Conservation (phyloP, 2,113 vertebrate genomes). For the Callopanchax toddi region DNA sequence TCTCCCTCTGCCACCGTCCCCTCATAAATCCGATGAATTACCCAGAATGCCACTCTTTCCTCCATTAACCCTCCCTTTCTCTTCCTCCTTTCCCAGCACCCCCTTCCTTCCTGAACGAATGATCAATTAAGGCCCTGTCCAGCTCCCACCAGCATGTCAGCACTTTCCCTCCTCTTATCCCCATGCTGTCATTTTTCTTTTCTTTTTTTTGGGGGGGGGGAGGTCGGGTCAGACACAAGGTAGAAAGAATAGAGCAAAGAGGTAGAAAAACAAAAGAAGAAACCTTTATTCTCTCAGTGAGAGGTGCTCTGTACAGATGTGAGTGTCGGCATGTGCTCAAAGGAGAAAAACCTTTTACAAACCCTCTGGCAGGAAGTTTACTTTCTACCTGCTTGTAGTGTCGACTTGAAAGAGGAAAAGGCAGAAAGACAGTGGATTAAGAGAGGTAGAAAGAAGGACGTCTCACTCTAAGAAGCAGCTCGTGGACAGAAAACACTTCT, state of each 20-base stretch:
- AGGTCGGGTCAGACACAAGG: conserved; percentile 34
- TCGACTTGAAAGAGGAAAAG: conserved; percentile 40
- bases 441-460: neutral
- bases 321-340: conserved; percentile 50
- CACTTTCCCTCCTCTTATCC: conserved; percentile 61
- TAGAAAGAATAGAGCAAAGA: conserved; percentile 9
- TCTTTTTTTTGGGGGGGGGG: conserved; percentile 15
- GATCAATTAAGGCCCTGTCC: conserved; percentile 80
- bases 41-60: conserved; percentile 55
- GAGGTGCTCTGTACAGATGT: conserved; percentile 52
- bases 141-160: conserved; percentile 61
- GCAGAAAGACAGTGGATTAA: conserved; percentile 36
- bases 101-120: conserved; percentile 64
- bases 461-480: conserved; percentile 1
- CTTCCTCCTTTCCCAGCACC: neutral
- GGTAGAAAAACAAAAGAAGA: conserved; percentile 29
- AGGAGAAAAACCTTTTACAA: conserved; percentile 33
- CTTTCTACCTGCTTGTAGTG: conserved; percentile 22
- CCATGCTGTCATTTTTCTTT: conserved; percentile 52
- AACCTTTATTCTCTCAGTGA: conserved; percentile 67
- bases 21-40: conserved; percentile 77
- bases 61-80: conserved; percentile 61
- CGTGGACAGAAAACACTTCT: neutral
- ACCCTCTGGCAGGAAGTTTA: conserved; percentile 43
- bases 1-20: conserved; percentile 53